Evolutionary conservation across 2,113 vertebrate genomes (phyloP), one percentile per base, ranked within the genome.

Genomic region (Tyrannus savana): DNA sequence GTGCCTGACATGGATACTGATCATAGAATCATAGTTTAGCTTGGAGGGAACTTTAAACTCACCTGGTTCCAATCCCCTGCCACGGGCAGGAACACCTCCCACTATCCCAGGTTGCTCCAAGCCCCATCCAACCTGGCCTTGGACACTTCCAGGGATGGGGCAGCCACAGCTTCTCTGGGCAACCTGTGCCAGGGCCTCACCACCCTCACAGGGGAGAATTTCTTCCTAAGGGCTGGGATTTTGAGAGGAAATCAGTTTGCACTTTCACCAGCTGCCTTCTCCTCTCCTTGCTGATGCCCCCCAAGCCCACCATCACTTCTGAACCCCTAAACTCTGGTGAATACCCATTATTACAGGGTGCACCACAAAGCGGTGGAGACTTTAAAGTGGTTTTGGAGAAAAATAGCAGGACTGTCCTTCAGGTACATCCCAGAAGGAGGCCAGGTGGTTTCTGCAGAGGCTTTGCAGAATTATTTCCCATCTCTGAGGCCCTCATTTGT

Each of bases 101-200:
- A 37, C 27, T 4, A 2, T 0, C 18, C 27, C 64, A 84, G 30
- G 3, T 0, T 56, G 35, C 5, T 77, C 49, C 35, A 55, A 63
- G 0, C 14, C 11, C 12, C 0, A 0, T 62, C 71, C 79, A 83
- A 0, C 31, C 31, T 42, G 56, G 22, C 5, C 27, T 71, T 16
- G 56, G 14, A 10, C 31, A 33, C 22, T 71, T 6, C 31, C 80
- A 77, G 55, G 49, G 41, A 69, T 63, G 55, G 14, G n/a, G 24
- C 87, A 89, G 47, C 25, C 41, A 19, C 71, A 69, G n/a, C 41
- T 69, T 47, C 63, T 76, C 63, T 76, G 41, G 25, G 6, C 0
- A 76, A 0, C 24, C 24, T 55, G 17, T 42, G 25, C 41, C 71
- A 69, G n/a, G 19, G 25, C 9, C 9, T 47, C 4, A 0, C 4